These are phyloP conservation scores for Mesorhabditis spiculigera DNA, from an alignment of 2,888 invertebrate species.

Conservation along the genomic window DNA sequence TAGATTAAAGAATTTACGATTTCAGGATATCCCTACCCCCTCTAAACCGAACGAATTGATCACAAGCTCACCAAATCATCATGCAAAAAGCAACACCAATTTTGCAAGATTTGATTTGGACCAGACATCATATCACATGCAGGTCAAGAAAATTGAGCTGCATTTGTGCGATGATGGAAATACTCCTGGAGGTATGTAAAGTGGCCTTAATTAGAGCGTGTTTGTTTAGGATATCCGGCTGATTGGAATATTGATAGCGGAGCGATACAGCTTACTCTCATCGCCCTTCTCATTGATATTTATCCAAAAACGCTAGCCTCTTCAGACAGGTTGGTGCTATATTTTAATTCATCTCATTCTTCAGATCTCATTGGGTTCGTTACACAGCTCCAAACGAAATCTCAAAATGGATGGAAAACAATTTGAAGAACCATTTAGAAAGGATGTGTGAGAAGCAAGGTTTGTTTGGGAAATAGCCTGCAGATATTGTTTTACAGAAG, in stretches of 20 bases:
- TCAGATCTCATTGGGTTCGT: slow-evolving; percentile 43
- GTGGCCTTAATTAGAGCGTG: neutral
- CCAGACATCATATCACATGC: slow-evolving; percentile 94
- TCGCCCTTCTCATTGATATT: slow-evolving; percentile 65
- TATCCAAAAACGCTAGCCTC: slow-evolving; percentile 91
- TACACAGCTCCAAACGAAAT: slow-evolving; percentile 43
- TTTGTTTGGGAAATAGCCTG: neutral
- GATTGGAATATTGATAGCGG: slow-evolving; percentile 72
- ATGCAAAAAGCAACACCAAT: slow-evolving; percentile 69
- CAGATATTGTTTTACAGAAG: slow-evolving; percentile 46
- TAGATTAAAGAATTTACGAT: slow-evolving; percentile 7
- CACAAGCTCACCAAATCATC: slow-evolving; percentile 3
- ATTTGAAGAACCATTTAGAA: slow-evolving; percentile 15
- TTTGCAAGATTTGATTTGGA: slow-evolving; percentile 77
- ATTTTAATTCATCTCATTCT: slow-evolving; percentile 1
- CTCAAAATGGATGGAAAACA: slow-evolving; percentile 35
- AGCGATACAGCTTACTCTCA: slow-evolving; percentile 82
- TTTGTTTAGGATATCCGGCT: slow-evolving; percentile 42
- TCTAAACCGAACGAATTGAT: neutral
- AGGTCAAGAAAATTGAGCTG: slow-evolving; percentile 79
- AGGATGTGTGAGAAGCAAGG: slow-evolving; percentile 3
- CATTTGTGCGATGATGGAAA: slow-evolving; percentile 85
- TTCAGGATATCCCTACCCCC: neutral
- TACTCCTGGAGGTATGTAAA: slow-evolving; percentile 24
- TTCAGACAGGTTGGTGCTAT: slow-evolving; percentile 57